Evolutionary conservation across 1,140 invertebrate genomes (phyloP).

Genomic region (Liolophura sinensis): DNA sequence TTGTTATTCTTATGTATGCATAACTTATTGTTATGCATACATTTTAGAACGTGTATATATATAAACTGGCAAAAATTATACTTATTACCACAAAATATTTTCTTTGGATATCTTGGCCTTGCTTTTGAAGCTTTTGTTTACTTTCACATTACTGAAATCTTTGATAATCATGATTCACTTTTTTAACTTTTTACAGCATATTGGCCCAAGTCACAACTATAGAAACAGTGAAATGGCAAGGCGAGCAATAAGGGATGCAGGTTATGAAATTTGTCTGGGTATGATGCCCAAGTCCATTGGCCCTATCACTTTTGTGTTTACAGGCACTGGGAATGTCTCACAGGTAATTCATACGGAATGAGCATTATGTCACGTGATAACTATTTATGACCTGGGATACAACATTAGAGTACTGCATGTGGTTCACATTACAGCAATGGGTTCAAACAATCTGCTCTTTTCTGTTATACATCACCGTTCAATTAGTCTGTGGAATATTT

Average conservation of each 20-base stretch:
- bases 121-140: neutral
- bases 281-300: slow-evolving; percentile 98
- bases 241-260: slow-evolving; percentile 95
- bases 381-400: neutral
- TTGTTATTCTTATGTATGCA: too few species aligned
- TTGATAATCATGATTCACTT: neutral
- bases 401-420: neutral
- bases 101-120: neutral
- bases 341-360: slow-evolving; percentile 51
- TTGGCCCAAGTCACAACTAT: slow-evolving; percentile 98
- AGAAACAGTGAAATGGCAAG: slow-evolving; percentile 95
- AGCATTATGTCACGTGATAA: neutral
- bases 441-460: neutral
- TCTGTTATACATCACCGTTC: too few species aligned
- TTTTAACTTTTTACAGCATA: slow-evolving; percentile 71
- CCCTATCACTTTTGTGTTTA: slow-evolving; percentile 97
- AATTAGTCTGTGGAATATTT: too few species aligned
- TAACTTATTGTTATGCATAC: too few species aligned
- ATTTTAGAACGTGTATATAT: neutral
- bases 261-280: slow-evolving; percentile 96
- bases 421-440: too few species aligned
- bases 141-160: neutral
- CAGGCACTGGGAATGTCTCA: slow-evolving; percentile 80
- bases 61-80: neutral
- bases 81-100: neutral